Evolutionary conservation across 2,113 vertebrate species (phyloP), one percentile per base, ranked within the genome.

Genomic region (Rhizomys pruinosus): DNA sequence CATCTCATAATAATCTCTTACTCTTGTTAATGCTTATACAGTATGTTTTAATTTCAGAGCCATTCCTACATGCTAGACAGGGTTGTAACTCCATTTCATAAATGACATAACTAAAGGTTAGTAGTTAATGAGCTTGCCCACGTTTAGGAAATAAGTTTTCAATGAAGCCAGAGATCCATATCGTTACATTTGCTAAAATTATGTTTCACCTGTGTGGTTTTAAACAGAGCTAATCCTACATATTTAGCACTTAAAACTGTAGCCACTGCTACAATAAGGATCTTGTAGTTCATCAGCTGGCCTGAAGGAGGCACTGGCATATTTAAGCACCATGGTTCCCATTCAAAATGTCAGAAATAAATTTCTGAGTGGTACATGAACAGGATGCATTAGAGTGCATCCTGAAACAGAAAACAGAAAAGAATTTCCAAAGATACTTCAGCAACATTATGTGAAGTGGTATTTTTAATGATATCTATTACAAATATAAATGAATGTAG

Each of bases 331-430:
- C n/a, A 80, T 1, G n/a, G 2, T 15, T 57, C 5, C 11, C 13
- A 57, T 5, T 77, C 27, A 39, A 84, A 52, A 57, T 44, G n/a
- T 80, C 17, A 42, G 81, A 89, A 59, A 23, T 15, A 23, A 47
- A 64, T 72, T 10, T 63, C 23, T 64, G 52, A 68, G 61, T 84
- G 52, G 37, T 4, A n/a, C 3, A 34, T 44, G 17, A 8, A 7
- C 0, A 44, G 5, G 15, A 3, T 22, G 11, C 19, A 3, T 44
- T n/a, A 52, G 3, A 79, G 19, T 23, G 27, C 27, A 88, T n/a
- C n/a, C n/a, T n/a, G 52, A 87, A 15, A 74, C 20, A 84, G 77
- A 88, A 81, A 88, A 25, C 63, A 87, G 13, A 19, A 81, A 61
- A 77, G 22, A 39, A 27, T 23, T 76, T 25, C 55, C 29, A 37